Evolutionary conservation across 2,113 vertebrate species (phyloP).

Genomic region (Macaca mulatta): DNA sequence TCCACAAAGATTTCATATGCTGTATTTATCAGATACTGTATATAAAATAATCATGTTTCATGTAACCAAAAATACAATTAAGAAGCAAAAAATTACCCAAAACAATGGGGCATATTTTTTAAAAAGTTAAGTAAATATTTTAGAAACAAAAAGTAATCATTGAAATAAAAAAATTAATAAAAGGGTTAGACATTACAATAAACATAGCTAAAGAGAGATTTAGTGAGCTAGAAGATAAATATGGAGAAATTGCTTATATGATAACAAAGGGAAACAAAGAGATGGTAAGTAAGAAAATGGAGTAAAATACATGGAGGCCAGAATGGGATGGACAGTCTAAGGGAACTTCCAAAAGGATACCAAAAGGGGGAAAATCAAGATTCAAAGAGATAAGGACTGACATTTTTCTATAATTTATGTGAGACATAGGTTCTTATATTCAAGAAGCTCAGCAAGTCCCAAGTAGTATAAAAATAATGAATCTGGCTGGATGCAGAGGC

Average conservation of each 20-base stretch:
- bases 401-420: background rate
- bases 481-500: no score
- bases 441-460: background rate
- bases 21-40: background rate
- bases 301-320: background rate
- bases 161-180: conserved; percentile 7
- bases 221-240: background rate
- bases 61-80: conserved; percentile 19
- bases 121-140: background rate
- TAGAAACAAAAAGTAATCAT: conserved; percentile 12
- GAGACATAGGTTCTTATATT: background rate
- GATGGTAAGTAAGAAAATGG: background rate
- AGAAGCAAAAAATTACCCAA: background rate
- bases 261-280: background rate
- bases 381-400: background rate
- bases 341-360: background rate
- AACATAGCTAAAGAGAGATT: background rate
- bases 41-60: conserved; percentile 9
- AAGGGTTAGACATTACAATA: background rate
- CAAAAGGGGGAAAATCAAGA: background rate
- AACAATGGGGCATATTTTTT: background rate
- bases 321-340: background rate
- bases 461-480: background rate
- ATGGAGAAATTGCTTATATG: background rate
- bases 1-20: background rate